phyloP scores from a whole-genome alignment of 2,797 vertebrate species.

The Syndactyla subalaris region DNA sequence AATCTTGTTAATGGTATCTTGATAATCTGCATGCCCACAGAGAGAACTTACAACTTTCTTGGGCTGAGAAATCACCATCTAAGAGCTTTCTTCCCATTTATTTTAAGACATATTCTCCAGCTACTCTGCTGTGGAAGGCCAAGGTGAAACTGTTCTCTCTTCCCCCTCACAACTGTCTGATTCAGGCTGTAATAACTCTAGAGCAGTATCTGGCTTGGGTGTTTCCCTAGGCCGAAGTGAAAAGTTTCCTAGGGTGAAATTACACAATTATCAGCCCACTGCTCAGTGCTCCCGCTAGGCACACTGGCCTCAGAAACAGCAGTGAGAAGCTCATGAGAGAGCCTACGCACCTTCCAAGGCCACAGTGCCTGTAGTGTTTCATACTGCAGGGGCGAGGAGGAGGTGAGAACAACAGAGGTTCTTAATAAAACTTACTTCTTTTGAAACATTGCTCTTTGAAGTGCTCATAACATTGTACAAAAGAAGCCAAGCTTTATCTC shows the following conservation, averaged over 20 bases:
- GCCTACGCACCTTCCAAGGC: background rate
- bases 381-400: background rate
- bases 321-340: background rate
- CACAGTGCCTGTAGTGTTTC: background rate
- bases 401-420: background rate
- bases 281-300: background rate
- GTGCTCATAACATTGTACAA: background rate
- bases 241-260: slow-evolving; percentile 22
- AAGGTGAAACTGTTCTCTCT: background rate
- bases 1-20: slow-evolving; percentile 7
- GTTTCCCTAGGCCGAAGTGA: background rate
- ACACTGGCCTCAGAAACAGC: background rate
- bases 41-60: background rate
- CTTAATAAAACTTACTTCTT: slow-evolving; percentile 17
- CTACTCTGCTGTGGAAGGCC: background rate
- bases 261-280: background rate
- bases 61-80: background rate
- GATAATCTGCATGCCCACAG: background rate
- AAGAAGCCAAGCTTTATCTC: background rate
- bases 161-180: background rate
- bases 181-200: background rate
- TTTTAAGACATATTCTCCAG: background rate
- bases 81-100: slow-evolving; percentile 13
- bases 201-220: background rate
- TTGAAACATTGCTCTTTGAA: background rate